These are phyloP conservation scores for Apodemia hepburni DNA, from an alignment of 2,888 invertebrate species.

Conservation along the genomic window DNA sequence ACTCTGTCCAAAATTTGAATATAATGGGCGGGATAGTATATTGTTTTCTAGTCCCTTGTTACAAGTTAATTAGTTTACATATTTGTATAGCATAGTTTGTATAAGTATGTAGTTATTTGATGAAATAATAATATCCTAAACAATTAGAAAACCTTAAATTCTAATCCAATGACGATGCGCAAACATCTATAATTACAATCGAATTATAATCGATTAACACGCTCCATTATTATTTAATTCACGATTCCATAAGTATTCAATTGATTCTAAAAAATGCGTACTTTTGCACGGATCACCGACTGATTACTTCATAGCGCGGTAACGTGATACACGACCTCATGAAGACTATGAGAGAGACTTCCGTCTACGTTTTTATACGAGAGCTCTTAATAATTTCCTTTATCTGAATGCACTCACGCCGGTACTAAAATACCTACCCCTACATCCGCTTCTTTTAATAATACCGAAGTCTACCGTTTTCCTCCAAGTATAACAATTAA, in stretches of 20 bases:
- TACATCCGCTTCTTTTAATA: conserved; percentile 79
- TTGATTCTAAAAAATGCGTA: conserved; percentile 52
- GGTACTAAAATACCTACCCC: conserved; percentile 79
- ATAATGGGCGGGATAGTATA: no score
- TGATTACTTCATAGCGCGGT: conserved; percentile 50
- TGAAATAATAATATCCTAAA: background rate
- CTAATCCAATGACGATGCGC: conserved; percentile 28
- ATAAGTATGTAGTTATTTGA: background rate
- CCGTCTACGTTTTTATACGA: conserved; percentile 63
- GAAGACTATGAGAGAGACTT: conserved; percentile 53
- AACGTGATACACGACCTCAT: conserved; percentile 55
- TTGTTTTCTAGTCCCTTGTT: background rate
- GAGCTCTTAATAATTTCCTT: conserved; percentile 79
- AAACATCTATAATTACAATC: conserved; percentile 49
- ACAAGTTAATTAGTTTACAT: background rate
- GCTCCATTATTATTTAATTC: conserved; percentile 51
- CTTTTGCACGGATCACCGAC: conserved; percentile 60
- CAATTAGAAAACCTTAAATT: conserved; percentile 9
- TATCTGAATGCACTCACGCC: conserved; percentile 72
- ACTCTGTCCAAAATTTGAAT: no score
- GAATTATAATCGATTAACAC: conserved; percentile 59
- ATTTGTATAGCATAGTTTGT: background rate
- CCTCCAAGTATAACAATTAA: no score
- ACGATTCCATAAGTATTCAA: conserved; percentile 54
- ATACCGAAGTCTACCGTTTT: conserved; percentile 68